Evolutionary conservation across 2,888 invertebrate species (phyloP).

Genomic region (Sarcophaga caerulescens): DNA sequence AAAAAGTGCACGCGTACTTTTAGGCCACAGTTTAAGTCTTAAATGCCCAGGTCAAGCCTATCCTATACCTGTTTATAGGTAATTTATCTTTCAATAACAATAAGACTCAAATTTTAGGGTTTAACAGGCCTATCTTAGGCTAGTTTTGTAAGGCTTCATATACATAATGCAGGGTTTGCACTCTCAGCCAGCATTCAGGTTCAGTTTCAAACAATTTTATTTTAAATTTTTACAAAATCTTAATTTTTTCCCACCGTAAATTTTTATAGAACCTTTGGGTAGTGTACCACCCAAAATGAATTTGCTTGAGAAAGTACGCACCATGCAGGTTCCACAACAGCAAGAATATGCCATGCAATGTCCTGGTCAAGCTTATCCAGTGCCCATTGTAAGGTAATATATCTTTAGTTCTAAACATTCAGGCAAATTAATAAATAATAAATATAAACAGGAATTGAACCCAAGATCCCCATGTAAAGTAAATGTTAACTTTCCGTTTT

Average conservation of each 20-base stretch:
- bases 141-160: no score
- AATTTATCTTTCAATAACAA: conserved; percentile 72
- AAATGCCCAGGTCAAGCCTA: conserved; percentile 89
- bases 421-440: conserved; percentile 83
- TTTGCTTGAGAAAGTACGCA: conserved; percentile 84
- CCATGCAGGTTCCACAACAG: conserved; percentile 82
- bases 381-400: conserved; percentile 82
- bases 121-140: no score
- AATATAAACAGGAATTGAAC: background rate
- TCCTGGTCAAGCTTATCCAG: conserved; percentile 89
- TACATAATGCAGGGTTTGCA: no score
- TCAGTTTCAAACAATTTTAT: no score
- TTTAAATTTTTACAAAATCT: background rate
- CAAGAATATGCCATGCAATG: conserved; percentile 85
- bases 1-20: conserved; percentile 74
- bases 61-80: conserved; percentile 89
- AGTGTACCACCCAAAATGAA: conserved; percentile 86
- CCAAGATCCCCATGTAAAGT: no score
- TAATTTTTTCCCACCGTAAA: background rate
- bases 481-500: background rate
- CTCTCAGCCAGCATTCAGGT: background rate
- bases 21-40: conserved; percentile 83
- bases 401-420: conserved; percentile 87
- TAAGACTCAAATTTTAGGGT: background rate
- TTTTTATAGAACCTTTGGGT: conserved; percentile 82